phyloP scores from a whole-genome alignment of 2,113 vertebrate genomes.

The Callorhinus ursinus region DNA sequence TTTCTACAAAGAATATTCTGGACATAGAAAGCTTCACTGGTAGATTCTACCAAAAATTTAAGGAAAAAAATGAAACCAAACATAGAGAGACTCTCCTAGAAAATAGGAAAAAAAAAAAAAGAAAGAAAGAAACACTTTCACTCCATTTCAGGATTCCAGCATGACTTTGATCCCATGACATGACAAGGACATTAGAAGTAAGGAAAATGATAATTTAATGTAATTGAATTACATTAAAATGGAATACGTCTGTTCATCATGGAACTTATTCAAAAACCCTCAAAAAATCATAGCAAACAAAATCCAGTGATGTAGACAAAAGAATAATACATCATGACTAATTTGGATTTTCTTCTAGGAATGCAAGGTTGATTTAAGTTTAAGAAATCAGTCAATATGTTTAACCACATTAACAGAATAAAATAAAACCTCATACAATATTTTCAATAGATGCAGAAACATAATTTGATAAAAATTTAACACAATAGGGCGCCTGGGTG shows the following conservation, averaged over 20 bases:
- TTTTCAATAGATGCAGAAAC: constrained; percentile 35
- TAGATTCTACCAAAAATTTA: constrained; percentile 28
- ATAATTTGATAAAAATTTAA: constrained; percentile 36
- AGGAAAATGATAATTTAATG: constrained; percentile 44
- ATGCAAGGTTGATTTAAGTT: constrained; percentile 46
- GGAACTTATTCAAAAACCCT: constrained; percentile 30
- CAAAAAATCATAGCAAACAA: constrained; percentile 27
- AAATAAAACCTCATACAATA: constrained; percentile 15
- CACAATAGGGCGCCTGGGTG: too few relatives aligned
- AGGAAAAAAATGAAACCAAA: constrained; percentile 47
- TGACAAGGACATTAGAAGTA: neutral
- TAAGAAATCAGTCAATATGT: constrained; percentile 11
- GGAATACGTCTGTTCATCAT: constrained; percentile 8
- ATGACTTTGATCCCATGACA: neutral
- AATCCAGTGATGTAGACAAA: neutral
- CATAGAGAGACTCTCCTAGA: neutral
- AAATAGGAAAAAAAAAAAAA: neutral
- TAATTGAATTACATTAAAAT: constrained; percentile 52
- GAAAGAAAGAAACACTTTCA: neutral
- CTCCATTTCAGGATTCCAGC: neutral
- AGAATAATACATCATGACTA: neutral
- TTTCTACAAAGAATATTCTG: constrained; percentile 46
- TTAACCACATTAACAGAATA: constrained; percentile 31
- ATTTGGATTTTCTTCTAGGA: constrained; percentile 10
- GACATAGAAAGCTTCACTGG: neutral